Conservation (phyloP, 2,113 vertebrate species). For the Felis chaus region DNA sequence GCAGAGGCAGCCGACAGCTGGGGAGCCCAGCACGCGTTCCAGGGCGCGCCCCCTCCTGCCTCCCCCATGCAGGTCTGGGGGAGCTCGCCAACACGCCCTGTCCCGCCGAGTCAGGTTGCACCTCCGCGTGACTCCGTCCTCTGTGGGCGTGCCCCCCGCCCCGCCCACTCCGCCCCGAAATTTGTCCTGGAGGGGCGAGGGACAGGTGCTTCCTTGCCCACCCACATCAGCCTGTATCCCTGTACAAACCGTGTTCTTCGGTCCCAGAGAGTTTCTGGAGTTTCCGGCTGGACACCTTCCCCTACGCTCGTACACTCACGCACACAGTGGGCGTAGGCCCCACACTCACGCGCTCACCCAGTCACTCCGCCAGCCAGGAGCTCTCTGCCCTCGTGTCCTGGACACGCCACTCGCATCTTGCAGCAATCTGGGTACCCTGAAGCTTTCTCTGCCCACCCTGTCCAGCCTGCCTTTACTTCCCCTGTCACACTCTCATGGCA, state of each 20-base stretch:
- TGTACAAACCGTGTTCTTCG: rapidly evolving
- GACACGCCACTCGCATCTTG: rapidly evolving
- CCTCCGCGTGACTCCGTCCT: background rate
- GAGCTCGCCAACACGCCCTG: background rate
- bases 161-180: background rate
- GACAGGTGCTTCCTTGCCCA: background rate
- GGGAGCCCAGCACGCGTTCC: background rate
- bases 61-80: background rate
- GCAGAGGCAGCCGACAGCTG: background rate
- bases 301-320: rapidly evolving
- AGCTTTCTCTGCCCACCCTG: no score
- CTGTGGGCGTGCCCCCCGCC: background rate
- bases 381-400: rapidly evolving
- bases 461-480: rapidly evolving
- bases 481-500: rapidly evolving
- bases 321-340: background rate
- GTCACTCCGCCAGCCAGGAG: background rate
- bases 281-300: background rate
- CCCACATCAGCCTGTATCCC: no score
- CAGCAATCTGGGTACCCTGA: background rate
- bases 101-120: background rate
- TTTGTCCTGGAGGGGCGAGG: background rate
- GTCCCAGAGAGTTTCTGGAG: background rate
- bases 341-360: rapidly evolving
- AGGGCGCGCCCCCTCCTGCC: background rate